Percentiles rank a stretch among this genome's conserved stretches.
Conservation (phyloP, 2,888 invertebrate species). For the Drosophila rellima region DNA sequence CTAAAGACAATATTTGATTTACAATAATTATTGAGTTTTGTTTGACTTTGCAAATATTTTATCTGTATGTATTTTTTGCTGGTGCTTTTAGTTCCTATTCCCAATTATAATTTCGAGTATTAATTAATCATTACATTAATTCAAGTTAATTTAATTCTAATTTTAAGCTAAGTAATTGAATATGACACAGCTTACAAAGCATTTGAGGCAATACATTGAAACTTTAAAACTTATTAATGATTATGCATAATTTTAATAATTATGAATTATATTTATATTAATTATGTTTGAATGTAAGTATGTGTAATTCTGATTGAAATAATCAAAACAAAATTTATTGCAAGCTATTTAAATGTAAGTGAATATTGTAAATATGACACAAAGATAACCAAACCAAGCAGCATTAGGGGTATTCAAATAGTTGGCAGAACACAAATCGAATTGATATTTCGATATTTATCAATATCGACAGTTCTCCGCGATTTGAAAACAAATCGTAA, state of each 20-base stretch:
- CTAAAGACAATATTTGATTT: slow-evolving; percentile 52
- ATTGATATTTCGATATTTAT: slow-evolving; percentile 6
- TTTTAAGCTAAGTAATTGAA: slow-evolving; percentile 71
- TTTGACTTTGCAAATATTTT: slow-evolving; percentile 13
- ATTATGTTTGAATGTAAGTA: slow-evolving; percentile 52
- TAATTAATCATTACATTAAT: slow-evolving; percentile 44
- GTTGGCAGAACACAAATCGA: slow-evolving; percentile 12
- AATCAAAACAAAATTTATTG: slow-evolving; percentile 54
- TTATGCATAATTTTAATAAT: slow-evolving; percentile 30
- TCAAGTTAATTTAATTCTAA: slow-evolving; percentile 36
- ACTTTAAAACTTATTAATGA: slow-evolving; percentile 27
- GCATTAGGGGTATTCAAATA: slow-evolving; percentile 57
- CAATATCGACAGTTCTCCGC: slow-evolving; percentile 7
- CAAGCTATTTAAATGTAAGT: slow-evolving; percentile 19
- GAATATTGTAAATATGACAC: slow-evolving; percentile 63
- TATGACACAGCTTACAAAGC: slow-evolving; percentile 79
- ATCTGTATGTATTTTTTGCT: slow-evolving; percentile 61
- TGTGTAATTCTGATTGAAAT: slow-evolving; percentile 46
- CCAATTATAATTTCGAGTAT: slow-evolving; percentile 51
- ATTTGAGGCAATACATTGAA: slow-evolving; percentile 76
- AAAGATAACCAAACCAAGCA: slow-evolving; percentile 60
- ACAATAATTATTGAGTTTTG: slow-evolving; percentile 22
- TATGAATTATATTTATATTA: slow-evolving; percentile 22
- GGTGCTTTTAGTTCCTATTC: slow-evolving; percentile 82
- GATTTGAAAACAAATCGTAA: slow-evolving; percentile 27